Base-by-base conservation (phyloP, 2,888 invertebrate species). In the Diaperis boleti region DNA sequence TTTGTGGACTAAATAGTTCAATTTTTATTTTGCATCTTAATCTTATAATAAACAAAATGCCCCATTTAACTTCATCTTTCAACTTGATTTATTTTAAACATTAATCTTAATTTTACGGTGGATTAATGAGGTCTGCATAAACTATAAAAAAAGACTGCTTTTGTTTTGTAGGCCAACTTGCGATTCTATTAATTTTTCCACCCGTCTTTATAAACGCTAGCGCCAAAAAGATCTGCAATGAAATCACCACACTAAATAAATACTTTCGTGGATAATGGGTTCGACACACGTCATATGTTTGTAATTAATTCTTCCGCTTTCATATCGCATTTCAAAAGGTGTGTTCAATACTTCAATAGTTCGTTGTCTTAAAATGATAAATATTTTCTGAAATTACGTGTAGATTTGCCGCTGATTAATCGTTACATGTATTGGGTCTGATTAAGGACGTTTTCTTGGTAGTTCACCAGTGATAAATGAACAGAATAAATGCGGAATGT, bases 401-500 rank as follows among this genome's bases (percentile, higher is more conserved):
- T n/a, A 31, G 31, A 47, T 29, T 13, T 47, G 3, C 26, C 31
- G 35, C 18, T 37, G 52, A 52, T 37, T 37, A 35, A 52, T 47
- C 10, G 13, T 17, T 31, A 31, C 31, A 33, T 29, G 47, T 31
- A 47, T 31, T 14, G 26, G 26, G 6, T 31, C 13, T 8, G 31
- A 47, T 47, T 47, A 31, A 18, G 33, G 31, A 8, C 31, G 14
- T 26, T 35, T 31, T 33, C 17, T 15, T 14, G 31, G 13, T 13
- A 14, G 33, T 13, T 49, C 14, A 17, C 52, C n/a, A 13, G 20
- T 52, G 52, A 52, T 52, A 22, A 52, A 52, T 52, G 37, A 15
- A 52, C 13, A 13, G 13, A 50, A 35, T 39, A 37, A 52, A 6
- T 39, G 37, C 52, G 37, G 52, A 69, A 69, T 71, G 69, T 65